Conservation (phyloP, 1,140 invertebrate species). For the Samia ricini region DNA sequence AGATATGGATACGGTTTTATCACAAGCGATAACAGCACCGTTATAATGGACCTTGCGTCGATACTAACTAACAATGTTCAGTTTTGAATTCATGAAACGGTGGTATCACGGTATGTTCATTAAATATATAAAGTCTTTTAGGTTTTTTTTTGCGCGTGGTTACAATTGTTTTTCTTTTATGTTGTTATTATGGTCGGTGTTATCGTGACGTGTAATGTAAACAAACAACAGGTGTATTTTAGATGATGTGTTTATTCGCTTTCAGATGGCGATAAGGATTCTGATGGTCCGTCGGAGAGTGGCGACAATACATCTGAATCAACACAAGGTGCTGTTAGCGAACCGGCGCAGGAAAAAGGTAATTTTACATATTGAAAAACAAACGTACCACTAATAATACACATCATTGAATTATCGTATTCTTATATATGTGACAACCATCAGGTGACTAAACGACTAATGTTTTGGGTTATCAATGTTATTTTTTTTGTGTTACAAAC, state of each 20-base stretch:
- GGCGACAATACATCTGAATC: constrained; percentile 75
- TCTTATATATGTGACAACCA: background rate
- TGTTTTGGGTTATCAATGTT: no score
- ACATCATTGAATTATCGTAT: background rate
- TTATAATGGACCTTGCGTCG: constrained; percentile 47
- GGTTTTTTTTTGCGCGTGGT: constrained; percentile 7
- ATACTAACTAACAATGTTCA: constrained; percentile 60
- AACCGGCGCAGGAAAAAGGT: constrained; percentile 75
- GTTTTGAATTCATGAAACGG: constrained; percentile 67
- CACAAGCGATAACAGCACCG: constrained; percentile 46
- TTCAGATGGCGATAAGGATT: constrained; percentile 76
- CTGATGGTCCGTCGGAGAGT: constrained; percentile 73
- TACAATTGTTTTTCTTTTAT: constrained; percentile 7
- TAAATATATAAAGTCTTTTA: constrained; percentile 13
- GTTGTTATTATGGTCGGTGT: background rate
- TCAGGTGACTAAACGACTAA: no score
- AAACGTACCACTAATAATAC: background rate
- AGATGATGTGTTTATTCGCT: constrained; percentile 20
- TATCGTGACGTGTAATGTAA: constrained; percentile 20
- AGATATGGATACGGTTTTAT: constrained; percentile 46
- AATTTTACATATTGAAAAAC: constrained; percentile 10
- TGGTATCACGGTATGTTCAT: constrained; percentile 61
- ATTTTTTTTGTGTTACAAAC: no score
- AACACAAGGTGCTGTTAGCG: constrained; percentile 58
- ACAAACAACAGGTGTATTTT: constrained; percentile 24